phyloP scores from a whole-genome alignment of 2,888 invertebrate genomes.

The Cheilosia soror region DNA sequence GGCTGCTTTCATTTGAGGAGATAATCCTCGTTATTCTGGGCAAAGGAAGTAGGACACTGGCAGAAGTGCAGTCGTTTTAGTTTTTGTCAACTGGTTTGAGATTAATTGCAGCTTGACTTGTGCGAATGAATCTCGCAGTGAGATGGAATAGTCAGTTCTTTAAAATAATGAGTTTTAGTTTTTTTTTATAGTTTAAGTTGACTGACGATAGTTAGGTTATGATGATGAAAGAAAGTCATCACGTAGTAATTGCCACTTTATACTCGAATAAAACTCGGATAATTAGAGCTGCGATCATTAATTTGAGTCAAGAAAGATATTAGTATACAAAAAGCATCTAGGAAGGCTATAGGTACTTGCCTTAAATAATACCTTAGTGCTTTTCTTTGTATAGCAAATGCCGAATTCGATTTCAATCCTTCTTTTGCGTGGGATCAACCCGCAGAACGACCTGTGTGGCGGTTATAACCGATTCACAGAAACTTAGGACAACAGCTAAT shows the following conservation, averaged over 20 bases:
- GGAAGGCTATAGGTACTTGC: no score
- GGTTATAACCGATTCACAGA: no score
- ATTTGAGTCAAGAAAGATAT: no score
- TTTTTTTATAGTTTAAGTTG: constrained; percentile 2
- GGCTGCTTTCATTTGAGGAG: constrained; percentile 14
- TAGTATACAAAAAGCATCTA: no score
- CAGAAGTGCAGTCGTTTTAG: constrained; percentile 43
- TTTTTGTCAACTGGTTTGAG: constrained; percentile 29
- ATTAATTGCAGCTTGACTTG: constrained; percentile 57
- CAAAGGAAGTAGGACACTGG: constrained; percentile 57
- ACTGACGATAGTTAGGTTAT: background rate
- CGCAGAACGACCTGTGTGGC: no score
- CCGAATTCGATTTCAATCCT: no score
- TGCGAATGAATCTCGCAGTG: constrained; percentile 2
- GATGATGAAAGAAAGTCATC: constrained; percentile 10
- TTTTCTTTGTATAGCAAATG: no score
- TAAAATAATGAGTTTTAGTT: no score
- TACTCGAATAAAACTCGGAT: background rate
- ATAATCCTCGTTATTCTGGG: constrained; percentile 40
- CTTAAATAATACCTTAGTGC: no score
- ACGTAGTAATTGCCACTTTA: constrained; percentile 8
- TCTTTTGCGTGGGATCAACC: no score
- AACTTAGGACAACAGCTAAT: no score
- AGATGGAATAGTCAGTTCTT: background rate
- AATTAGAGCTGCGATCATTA: background rate